Evolutionary conservation across 37 sponge, comb jelly and placozoan species (phyloP).

Genomic region (Ianthella basta): DNA sequence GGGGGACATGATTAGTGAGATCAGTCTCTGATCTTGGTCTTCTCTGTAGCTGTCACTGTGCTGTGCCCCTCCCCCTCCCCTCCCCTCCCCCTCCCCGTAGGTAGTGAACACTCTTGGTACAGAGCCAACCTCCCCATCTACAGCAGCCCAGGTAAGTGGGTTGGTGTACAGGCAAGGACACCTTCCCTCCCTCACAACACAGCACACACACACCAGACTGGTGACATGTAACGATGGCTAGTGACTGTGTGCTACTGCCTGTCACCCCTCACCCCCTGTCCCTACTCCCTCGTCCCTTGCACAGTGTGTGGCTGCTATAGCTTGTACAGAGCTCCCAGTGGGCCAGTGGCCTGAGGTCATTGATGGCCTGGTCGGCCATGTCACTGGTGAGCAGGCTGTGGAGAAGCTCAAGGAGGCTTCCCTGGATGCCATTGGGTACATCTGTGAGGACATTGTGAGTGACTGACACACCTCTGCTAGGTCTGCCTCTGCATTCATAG

Average conservation of each 20-base stretch:
- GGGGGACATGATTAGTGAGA: too few species aligned
- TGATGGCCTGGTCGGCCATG: conserved; percentile 46
- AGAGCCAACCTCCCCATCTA: conserved; percentile 74
- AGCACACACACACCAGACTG: too few species aligned
- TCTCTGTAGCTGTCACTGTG: too few species aligned
- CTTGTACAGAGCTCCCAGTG: conserved; percentile 84
- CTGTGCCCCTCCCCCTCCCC: neutral
- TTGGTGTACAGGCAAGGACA: too few species aligned
- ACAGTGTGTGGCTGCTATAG: conserved; percentile 93
- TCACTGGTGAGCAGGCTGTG: conserved; percentile 39
- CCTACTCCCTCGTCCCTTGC: too few species aligned
- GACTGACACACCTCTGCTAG: too few species aligned
- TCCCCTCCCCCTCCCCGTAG: conserved; percentile 33
- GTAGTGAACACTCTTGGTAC: conserved; percentile 90
- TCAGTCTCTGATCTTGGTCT: too few species aligned
- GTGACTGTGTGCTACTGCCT: too few species aligned
- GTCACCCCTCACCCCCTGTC: too few species aligned
- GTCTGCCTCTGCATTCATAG: too few species aligned
- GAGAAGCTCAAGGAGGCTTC: conserved; percentile 88
- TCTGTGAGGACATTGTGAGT: conserved; percentile 94
- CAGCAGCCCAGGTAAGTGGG: conserved; percentile 75
- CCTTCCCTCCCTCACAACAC: too few species aligned
- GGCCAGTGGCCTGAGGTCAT: conserved; percentile 88
- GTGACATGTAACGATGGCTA: too few species aligned
- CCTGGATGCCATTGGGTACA: conserved; percentile 91